These are phyloP conservation scores for Onychostruthus taczanowskii DNA, from an alignment of 2,113 vertebrate genomes.

Conservation along the genomic window DNA sequence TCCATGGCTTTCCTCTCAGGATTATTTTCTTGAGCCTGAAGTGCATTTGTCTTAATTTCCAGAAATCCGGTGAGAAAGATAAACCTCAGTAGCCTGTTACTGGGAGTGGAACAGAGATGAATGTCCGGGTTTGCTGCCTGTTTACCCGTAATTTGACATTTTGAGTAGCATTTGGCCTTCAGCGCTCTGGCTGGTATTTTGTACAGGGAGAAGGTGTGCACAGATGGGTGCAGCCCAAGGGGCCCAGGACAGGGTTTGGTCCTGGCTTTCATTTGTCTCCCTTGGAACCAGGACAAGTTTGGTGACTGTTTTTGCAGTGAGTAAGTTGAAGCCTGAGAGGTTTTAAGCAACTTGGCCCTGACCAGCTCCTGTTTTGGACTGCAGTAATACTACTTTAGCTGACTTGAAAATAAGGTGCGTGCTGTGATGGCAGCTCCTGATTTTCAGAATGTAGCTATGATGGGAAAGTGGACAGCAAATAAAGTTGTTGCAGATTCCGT, in stretches of 20 bases:
- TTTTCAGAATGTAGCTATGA: neutral
- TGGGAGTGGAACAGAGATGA: neutral
- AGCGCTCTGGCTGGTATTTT: neutral
- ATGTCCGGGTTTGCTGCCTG: neutral
- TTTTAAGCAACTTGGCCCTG: neutral
- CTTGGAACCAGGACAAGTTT: neutral
- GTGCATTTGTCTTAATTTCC: constrained; percentile 63
- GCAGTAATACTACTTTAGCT: neutral
- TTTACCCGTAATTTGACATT: neutral
- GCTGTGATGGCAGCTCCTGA: neutral
- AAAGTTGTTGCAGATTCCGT: neutral
- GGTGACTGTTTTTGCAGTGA: neutral
- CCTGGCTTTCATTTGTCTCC: neutral
- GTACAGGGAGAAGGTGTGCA: neutral
- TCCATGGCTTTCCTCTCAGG: constrained; percentile 32
- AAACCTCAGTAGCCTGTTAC: constrained; percentile 25
- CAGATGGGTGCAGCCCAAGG: neutral
- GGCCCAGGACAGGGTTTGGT: neutral
- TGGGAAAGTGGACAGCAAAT: rapidly evolving
- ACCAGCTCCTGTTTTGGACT: neutral
- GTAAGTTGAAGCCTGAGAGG: neutral
- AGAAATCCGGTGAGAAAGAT: constrained; percentile 33
- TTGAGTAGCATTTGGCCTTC: neutral
- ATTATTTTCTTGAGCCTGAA: constrained; percentile 62
- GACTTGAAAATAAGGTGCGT: neutral